Percentiles rank a stretch among this genome's conserved stretches.
These are phyloP conservation scores for Paracentrotus lividus DNA, from an alignment of 53 echinoderm and acorn worm species.

Conservation along the genomic window DNA sequence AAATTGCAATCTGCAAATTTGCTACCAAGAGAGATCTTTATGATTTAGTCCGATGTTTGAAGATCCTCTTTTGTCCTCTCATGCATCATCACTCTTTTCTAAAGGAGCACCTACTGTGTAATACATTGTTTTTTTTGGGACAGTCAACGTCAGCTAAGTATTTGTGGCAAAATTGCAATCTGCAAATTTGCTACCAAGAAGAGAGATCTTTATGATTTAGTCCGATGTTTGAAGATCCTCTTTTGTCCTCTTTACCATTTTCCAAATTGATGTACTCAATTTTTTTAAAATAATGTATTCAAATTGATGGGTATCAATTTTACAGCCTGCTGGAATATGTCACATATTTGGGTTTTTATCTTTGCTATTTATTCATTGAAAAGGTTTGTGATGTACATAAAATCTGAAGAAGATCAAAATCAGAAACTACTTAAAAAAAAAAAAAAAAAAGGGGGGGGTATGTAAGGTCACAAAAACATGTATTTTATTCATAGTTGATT, in stretches of 20 bases:
- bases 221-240: neutral
- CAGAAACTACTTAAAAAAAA: too few relatives aligned
- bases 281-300: neutral
- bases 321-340: neutral
- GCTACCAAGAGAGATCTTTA: neutral
- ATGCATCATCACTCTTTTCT: neutral
- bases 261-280: too few relatives aligned
- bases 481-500: too few relatives aligned
- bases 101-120: constrained; percentile 55
- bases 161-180: neutral
- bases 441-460: too few relatives aligned
- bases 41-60: neutral
- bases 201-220: neutral
- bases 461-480: too few relatives aligned
- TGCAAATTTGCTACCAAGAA: neutral
- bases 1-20: neutral
- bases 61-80: neutral
- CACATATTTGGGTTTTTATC: neutral
- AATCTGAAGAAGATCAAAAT: too few relatives aligned
- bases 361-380: neutral
- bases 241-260: neutral
- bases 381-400: too few relatives aligned
- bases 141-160: neutral
- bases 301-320: neutral
- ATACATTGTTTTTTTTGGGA: neutral